These are phyloP conservation scores for Myiozetetes cayanensis DNA, from an alignment of 2,113 vertebrate genomes.

Conservation along the genomic window DNA sequence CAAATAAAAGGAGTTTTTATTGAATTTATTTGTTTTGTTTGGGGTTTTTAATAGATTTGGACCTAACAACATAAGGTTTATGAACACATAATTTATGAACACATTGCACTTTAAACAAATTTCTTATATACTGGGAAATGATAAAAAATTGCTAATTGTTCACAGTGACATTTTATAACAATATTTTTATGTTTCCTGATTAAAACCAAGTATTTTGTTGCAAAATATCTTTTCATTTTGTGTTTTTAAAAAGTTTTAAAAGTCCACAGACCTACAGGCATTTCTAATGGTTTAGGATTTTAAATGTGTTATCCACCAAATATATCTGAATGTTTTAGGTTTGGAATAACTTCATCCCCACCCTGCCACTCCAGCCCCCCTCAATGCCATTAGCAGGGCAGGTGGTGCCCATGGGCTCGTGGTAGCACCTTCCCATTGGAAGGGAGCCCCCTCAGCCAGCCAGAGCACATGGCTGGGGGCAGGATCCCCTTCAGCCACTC, in stretches of 20 bases:
- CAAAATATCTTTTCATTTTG: background rate
- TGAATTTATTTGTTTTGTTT: background rate
- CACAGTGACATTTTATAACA: background rate
- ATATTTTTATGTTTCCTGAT: background rate
- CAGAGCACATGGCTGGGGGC: accelerated
- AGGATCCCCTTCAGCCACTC: background rate
- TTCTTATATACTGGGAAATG: background rate
- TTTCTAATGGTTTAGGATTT: background rate
- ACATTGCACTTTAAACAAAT: background rate
- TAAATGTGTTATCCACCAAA: background rate
- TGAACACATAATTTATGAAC: background rate
- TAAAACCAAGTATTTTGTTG: background rate
- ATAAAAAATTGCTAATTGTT: background rate
- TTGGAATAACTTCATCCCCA: background rate
- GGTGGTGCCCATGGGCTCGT: background rate
- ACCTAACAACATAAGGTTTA: background rate
- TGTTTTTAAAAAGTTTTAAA: background rate
- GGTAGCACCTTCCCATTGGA: background rate
- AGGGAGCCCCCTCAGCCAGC: background rate
- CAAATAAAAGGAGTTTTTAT: background rate
- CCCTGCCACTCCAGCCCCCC: no score
- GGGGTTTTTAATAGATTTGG: background rate
- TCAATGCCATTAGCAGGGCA: background rate
- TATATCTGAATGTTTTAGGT: background rate
- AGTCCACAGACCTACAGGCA: background rate